Evolutionary conservation across 2,113 vertebrate species (phyloP), one percentile per base, ranked within the genome.

Genomic region (Ophiodon elongatus): DNA sequence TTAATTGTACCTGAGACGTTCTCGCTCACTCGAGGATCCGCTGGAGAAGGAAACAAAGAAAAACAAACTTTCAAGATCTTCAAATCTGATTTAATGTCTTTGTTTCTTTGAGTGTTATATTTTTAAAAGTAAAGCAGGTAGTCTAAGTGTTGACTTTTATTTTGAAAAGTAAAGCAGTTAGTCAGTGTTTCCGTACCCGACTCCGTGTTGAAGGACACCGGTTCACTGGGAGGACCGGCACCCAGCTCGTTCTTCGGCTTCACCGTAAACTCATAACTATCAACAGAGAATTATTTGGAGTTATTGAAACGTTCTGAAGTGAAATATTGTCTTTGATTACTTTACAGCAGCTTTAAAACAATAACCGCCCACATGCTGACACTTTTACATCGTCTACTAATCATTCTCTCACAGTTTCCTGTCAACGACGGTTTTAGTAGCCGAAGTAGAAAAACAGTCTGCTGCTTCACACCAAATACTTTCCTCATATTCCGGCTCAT

Each of bases 261-360:
- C 92, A 99, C 97, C 0, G 95, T 95, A 89, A 99, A 99, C 93
- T 97, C 97, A 21, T 99, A 99, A 86, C 98, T 99, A 2, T 1
- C 2, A 39, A 52, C 19, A 77, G 8, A 57, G 31, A 75, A 7
- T 2, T 10, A 19, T 17, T 17, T 47, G 2, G 10, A 59, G 56
- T n/a, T 54, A n/a, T 54, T 54, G 25, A 57, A 57, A 27, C 10
- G 47, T 52, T 52, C 4, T 21, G 10, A 25, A 11, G n/a, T n/a
- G 11, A 25, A 56, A 56, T 25, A 56, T n/a, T 9, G 0, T 52
- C 50, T 52, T n/a, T 52, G 25, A 13, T 27, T 27, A 27, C 11
- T 57, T 56, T 25, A 56, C 10, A 25, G 9, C 54, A 25, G 54
- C 54, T 56, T 13, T 57, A 13, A 57, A 27, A n/a, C 10, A 54